Conservation (phyloP, 2,113 vertebrate species). For the Tamias sibiricus region DNA sequence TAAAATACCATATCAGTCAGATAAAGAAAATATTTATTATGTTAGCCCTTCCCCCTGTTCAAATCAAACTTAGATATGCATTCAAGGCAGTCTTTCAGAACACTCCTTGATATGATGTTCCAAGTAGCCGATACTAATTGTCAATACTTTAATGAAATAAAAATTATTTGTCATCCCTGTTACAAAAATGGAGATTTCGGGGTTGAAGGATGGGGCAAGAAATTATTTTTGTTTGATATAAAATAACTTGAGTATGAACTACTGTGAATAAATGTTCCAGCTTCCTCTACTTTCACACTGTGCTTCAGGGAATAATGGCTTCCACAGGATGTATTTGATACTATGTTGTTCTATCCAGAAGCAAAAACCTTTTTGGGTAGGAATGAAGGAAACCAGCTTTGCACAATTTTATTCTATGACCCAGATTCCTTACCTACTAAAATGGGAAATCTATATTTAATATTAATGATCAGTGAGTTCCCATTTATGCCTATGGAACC, state of each 20-base stretch:
- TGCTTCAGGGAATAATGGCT: neutral
- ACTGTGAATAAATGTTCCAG: neutral
- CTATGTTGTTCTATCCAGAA: fast-evolving
- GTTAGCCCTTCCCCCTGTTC: neutral
- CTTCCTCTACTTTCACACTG: fast-evolving
- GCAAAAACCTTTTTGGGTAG: neutral
- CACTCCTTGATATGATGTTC: neutral
- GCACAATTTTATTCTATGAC: neutral
- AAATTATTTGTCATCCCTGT: neutral
- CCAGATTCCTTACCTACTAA: neutral
- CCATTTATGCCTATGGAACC: neutral
- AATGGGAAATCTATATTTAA: neutral
- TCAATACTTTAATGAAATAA: constrained; percentile 1
- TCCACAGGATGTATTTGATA: neutral
- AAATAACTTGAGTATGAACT: neutral
- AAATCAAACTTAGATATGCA: neutral
- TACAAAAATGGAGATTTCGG: neutral
- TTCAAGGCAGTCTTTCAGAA: neutral
- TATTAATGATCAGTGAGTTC: neutral
- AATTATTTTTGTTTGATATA: neutral
- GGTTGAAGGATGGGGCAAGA: neutral
- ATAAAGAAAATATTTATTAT: neutral
- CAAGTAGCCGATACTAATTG: neutral
- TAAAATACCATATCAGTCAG: neutral
- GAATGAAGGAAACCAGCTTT: neutral